Evolutionary conservation across 2,113 vertebrate species (phyloP), one percentile per base, ranked within the genome.

Genomic region (Ammodramus savannarum): DNA sequence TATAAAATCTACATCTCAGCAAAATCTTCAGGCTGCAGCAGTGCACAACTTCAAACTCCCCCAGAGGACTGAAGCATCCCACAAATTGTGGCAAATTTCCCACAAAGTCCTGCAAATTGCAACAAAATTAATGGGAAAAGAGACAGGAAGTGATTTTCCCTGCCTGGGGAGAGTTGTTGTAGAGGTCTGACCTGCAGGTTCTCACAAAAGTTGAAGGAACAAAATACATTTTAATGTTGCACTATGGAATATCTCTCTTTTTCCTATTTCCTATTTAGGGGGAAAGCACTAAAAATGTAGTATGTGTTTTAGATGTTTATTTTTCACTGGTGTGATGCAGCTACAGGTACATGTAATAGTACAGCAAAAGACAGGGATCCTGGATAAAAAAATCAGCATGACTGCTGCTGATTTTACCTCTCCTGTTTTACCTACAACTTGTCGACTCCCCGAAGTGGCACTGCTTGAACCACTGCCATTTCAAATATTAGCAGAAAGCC

Each of bases 101-200:
- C 97, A 93, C 95, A 93, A 97, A 95, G 85, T 97, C 72, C 81
- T 96, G 88, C 57, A 97, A 97, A 97, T 95, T 98, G 90, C 97
- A 96, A 86, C 88, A 80, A 94, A 97, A 97, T 97, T 97, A 91
- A 73, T 98, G 97, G 97, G 97, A 97, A 97, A 96, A 97, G 81
- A 86, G 97, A 63, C 93, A 97, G 97, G 97, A 98, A 98, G 97
- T 95, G 74, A 96, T 96, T 94, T 96, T 97, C 96, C 90, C 94
- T 97, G 97, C 95, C 94, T 86, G 72, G 93, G 95, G 96, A 97
- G 86, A 91, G 46, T 91, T 95, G 85, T 93, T 93, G 91, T 89
- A 97, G 93, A 95, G 96, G 87, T 62, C 77, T 97, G 96, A 97
- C 97, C 95, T 90, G 69, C 96, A 97, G 95, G 95, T 96, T 97